phyloP scores from a whole-genome alignment of 2,113 vertebrate genomes.

The Dendropsophus ebraccatus region DNA sequence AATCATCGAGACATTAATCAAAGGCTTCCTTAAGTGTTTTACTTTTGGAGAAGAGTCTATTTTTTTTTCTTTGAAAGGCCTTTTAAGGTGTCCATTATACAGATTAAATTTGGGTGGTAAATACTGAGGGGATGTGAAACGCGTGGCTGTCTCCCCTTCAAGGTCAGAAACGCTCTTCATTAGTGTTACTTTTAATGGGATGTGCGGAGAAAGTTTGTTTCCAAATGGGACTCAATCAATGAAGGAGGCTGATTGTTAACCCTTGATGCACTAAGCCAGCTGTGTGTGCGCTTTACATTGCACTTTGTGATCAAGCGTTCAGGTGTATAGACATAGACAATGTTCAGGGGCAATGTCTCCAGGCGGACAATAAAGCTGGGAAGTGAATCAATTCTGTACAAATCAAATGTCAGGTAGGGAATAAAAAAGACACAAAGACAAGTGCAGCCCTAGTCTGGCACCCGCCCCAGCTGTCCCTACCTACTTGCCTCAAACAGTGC shows the following conservation, averaged over 20 bases:
- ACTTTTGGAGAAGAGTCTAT: constrained; percentile 80
- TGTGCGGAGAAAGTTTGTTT: constrained; percentile 81
- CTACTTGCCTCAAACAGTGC: too few relatives aligned
- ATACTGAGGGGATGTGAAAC: constrained; percentile 77
- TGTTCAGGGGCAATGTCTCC: background rate
- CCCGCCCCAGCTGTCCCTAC: too few relatives aligned
- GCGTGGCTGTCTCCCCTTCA: constrained; percentile 74
- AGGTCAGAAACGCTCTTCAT: constrained; percentile 80
- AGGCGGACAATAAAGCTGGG: background rate
- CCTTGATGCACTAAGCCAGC: constrained; percentile 74
- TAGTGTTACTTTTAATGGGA: constrained; percentile 87
- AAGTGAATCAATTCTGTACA: too few relatives aligned
- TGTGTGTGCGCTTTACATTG: constrained; percentile 62
- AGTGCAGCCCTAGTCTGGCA: too few relatives aligned
- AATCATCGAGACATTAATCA: constrained; percentile 92
- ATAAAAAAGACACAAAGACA: too few relatives aligned
- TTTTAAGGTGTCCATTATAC: constrained; percentile 87
- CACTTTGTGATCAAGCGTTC: background rate
- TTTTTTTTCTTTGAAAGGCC: constrained; percentile 84
- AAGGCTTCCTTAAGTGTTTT: constrained; percentile 84
- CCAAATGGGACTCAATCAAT: constrained; percentile 77
- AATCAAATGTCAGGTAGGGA: too few relatives aligned
- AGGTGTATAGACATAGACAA: background rate
- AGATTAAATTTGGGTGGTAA: constrained; percentile 86
- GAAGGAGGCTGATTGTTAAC: constrained; percentile 74